A percentile compares a stretch with the other conserved stretches of the same genome.
phyloP scores from a whole-genome alignment of 2,113 vertebrate genomes.

The Cheirogaleus medius region DNA sequence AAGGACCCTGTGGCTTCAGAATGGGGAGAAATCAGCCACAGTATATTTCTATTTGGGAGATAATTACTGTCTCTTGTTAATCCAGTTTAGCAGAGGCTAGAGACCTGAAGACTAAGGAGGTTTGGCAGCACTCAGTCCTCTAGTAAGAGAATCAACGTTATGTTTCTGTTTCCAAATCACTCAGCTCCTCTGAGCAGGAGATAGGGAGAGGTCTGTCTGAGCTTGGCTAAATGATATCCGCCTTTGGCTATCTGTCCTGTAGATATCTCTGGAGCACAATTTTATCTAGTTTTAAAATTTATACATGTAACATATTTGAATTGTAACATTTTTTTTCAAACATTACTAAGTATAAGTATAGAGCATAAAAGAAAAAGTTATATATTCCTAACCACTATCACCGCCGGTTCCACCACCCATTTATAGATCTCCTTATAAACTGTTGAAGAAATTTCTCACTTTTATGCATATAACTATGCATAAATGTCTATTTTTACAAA shows the following conservation, averaged over 20 bases:
- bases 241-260: neutral
- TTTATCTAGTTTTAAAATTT: constrained; percentile 13
- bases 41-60: neutral
- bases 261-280: neutral
- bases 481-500: neutral
- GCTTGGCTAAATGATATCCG: neutral
- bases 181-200: neutral
- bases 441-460: neutral
- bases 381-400: neutral
- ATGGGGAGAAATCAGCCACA: neutral
- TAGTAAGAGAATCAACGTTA: neutral
- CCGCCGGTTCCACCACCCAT: neutral
- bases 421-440: neutral
- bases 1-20: neutral
- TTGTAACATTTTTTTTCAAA: neutral
- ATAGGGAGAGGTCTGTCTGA: neutral
- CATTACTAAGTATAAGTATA: neutral
- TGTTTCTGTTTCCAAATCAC: neutral
- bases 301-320: neutral
- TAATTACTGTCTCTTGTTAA: neutral
- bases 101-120: neutral
- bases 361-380: neutral
- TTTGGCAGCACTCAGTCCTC: neutral
- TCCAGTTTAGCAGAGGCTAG: neutral
- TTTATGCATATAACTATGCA: neutral